Conservation (phyloP, 2,113 vertebrate species). For the human (Homo sapiens) region DNA sequence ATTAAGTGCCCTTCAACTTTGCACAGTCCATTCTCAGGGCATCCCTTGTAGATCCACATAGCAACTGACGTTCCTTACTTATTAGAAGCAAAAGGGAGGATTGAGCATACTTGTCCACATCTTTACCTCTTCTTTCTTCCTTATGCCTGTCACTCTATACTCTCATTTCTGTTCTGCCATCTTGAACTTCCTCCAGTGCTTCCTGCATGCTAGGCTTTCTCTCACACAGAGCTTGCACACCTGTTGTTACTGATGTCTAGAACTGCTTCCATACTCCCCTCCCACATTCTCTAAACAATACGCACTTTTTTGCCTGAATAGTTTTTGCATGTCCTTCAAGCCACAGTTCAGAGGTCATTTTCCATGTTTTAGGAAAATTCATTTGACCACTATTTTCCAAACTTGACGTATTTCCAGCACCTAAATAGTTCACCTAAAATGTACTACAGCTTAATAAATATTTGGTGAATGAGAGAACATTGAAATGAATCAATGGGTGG, state of each 20-base stretch:
- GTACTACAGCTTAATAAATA: neutral
- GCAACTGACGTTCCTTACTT: neutral
- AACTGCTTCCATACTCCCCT: neutral
- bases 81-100: neutral
- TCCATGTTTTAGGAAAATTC: neutral
- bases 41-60: neutral
- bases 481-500: neutral
- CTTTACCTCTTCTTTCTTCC: neutral
- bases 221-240: rapidly evolving
- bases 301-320: neutral
- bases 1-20: neutral
- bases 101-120: rapidly evolving
- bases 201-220: neutral
- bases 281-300: neutral
- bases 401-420: neutral
- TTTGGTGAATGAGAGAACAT: neutral
- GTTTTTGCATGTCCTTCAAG: neutral
- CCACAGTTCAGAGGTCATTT: neutral
- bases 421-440: neutral
- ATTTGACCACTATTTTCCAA: neutral
- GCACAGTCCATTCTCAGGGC: neutral
- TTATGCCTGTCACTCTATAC: neutral
- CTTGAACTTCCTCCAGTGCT: neutral
- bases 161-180: neutral
- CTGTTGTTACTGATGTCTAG: neutral